Evolutionary conservation across 2,888 invertebrate species (phyloP), one percentile per base, ranked within the genome.

Genomic region (Seira musarum): DNA sequence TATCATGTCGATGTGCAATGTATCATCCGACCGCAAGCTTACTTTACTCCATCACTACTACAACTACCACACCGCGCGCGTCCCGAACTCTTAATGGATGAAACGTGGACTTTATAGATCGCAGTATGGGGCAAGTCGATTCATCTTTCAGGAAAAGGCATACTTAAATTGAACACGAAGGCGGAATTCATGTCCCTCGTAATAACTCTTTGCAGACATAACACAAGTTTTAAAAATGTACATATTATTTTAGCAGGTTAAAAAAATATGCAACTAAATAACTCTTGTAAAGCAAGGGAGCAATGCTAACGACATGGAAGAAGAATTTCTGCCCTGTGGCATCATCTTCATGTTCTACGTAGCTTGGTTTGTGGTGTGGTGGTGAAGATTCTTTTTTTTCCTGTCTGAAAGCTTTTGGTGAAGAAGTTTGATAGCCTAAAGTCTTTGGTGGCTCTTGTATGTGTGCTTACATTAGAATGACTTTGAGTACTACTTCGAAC

Each of bases 61-160:
- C 30, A 30, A 30, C 30, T 30, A 30, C 30, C 30, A 5, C 30
- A 30, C 30, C 30, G 30, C 30, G n/a, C 65, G 40, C 21, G 30
- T 65, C 40, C 65, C 40, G 30, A 25, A 65, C 6, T 40, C 68
- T 69, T 78, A 78, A 78, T 81, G 81, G 82, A 78, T 71, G 64
- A 74, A 82, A 78, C 70, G 82, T 78, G 81, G 65, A 77, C 75
- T 78, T 82, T 80, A 60, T 66, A 76, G 80, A 82, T 83, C 84
- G 79, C 84, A 83, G 83, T 82, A 84, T 84, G 85, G 83, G 84
- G 84, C 81, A 78, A 85, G 83, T 74, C 84, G 84, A 86, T 85
- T 82, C 85, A 84, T 82, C 84, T 75, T 74, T 70, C 70, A 40
- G 8, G 60, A 49, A 21, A 8, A 8, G n/a, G 60, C 60, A 75